Percentiles rank a stretch among this genome's conserved stretches.
phyloP scores from a whole-genome alignment of 2,888 invertebrate genomes.

The Imbricaverruca yamaguchii region DNA sequence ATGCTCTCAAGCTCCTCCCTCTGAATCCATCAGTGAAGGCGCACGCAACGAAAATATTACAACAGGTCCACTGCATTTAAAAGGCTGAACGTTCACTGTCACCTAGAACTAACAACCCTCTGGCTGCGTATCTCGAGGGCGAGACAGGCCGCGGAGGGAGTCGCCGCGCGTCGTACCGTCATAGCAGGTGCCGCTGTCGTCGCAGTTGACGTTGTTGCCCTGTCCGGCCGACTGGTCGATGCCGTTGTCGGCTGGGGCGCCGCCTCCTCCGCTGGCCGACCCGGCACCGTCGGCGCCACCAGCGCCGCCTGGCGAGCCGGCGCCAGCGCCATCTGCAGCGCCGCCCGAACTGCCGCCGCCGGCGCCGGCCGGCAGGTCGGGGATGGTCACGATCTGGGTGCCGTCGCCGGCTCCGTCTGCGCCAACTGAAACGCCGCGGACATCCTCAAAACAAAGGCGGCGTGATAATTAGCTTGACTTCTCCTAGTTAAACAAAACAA shows the following conservation, averaged over 20 bases:
- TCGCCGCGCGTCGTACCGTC: constrained; percentile 56
- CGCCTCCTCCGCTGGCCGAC: constrained; percentile 25
- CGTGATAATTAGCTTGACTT: no score
- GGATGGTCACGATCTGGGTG: not conserved
- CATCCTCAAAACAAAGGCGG: no score
- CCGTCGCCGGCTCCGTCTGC: not conserved
- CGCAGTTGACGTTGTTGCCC: constrained; percentile 75
- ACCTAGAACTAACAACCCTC: no score
- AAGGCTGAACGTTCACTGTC: no score
- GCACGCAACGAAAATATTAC: no score
- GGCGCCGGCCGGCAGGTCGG: constrained; percentile 17
- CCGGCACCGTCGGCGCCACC: constrained; percentile 21
- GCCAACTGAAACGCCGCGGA: not conserved
- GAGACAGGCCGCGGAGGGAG: no score
- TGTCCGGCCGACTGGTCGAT: not conserved
- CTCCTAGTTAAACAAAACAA: no score
- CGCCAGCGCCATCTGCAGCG: constrained; percentile 25
- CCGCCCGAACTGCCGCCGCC: constrained; percentile 25
- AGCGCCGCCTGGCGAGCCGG: constrained; percentile 18
- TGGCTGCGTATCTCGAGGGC: no score
- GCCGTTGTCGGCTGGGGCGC: constrained; percentile 11
- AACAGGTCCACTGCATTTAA: no score
- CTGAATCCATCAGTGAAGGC: no score
- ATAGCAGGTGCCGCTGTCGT: constrained; percentile 89
- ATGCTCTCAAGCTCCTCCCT: no score